Base-by-base conservation (phyloP, 2,888 invertebrate genomes). In the Phasia obesa region DNA sequence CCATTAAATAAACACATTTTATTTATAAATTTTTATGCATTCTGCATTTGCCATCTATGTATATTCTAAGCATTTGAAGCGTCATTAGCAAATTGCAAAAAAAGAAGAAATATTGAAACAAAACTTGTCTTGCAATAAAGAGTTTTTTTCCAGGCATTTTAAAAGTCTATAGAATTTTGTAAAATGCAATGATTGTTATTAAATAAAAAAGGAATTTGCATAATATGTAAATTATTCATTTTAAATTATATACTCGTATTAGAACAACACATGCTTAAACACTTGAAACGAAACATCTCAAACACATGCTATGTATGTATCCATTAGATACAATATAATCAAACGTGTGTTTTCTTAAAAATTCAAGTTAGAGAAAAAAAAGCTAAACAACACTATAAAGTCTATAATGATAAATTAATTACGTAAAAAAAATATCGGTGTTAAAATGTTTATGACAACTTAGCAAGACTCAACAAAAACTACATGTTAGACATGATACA, bases 361-460 rank as follows among this genome's bases (percentile, higher is more conserved):
- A 31, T 64, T 0, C 11, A 42, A 47, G 25, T 51, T 59, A 47
- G 17, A 49, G 38, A 59, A 71, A 15, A 44, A 59, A 64, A 15
- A 31, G 3, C 1, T 17, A 35, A 25, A 49, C n/a, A 9, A 23
- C 51, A 38, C 38, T 69, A 59, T 59, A 27, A 38, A 49, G 23
- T 47, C 23, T 67, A 17, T 67, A 69, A 77, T 81, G 77, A 77
- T 74, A 65, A 80, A 77, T 81, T 81, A 84, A 81, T 77, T 69
- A 74, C 65, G 42, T 23, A 67, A 57, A 47, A 47, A 73, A 27
- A 65, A 55, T 64, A 59, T 70, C n/a, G 59, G 81, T 81, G 73
- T 84, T 81, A 77, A 81, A 79, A 75, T 64, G 44, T 74, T 77
- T 73, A 80, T 76, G 80, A 80, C 84, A 77, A 69, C 59, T 77